A percentile compares a stretch with the other conserved stretches of the same genome.
These are phyloP conservation scores for Rhopalosiphum padi DNA, from an alignment of 1,140 invertebrate species.

Conservation along the genomic window DNA sequence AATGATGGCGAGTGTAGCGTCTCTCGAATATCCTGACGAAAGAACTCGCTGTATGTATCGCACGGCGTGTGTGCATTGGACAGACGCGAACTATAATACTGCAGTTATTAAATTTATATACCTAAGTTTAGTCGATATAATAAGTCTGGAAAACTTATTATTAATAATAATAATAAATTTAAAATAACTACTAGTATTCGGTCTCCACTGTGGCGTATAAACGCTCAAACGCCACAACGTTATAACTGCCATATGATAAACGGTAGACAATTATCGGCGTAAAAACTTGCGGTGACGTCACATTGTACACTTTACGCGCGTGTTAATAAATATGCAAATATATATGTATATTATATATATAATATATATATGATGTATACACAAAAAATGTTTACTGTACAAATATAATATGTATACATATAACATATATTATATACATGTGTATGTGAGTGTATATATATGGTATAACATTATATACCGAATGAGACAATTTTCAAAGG, in stretches of 20 bases:
- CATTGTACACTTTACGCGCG: neutral
- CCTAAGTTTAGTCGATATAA: too few relatives aligned
- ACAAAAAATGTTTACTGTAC: neutral
- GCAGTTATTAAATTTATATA: too few relatives aligned
- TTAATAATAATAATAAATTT: neutral
- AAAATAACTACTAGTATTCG: too few relatives aligned
- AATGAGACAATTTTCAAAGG: constrained; percentile 39
- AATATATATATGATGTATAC: neutral
- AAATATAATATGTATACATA: neutral
- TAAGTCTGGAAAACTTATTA: too few relatives aligned
- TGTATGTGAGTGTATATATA: neutral
- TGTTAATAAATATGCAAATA: constrained; percentile 16
- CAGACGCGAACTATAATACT: neutral
- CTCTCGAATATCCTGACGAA: neutral
- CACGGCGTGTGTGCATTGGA: neutral
- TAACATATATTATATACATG: neutral
- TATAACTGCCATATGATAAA: neutral
- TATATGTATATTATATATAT: neutral
- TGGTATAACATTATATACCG: neutral
- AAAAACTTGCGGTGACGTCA: constrained; percentile 35
- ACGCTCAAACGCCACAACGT: constrained; percentile 23
- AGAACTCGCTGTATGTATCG: neutral
- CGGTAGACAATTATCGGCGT: neutral
- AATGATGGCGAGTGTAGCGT: neutral
- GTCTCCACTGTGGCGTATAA: too few relatives aligned